A percentile compares a stretch with the other conserved stretches of the same genome.
These are phyloP conservation scores for Eublepharis macularius DNA, from an alignment of 2,113 vertebrate species.

Conservation along the genomic window DNA sequence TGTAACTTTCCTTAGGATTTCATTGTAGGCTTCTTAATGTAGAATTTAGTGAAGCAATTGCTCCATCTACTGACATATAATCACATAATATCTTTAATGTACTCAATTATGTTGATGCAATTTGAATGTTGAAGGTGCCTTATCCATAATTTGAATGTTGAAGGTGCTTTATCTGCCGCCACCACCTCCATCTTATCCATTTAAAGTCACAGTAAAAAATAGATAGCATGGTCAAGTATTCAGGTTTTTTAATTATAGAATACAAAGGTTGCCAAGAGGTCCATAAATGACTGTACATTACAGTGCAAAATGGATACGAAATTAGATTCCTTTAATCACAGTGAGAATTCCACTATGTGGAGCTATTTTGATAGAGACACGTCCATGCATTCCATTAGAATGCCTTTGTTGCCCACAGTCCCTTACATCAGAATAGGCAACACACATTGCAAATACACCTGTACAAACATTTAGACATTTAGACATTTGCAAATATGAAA, in stretches of 20 bases:
- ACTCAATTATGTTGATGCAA: background rate
- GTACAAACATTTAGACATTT: background rate
- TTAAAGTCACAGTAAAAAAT: background rate
- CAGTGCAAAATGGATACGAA: background rate
- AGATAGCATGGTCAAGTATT: background rate
- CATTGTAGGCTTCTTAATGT: background rate
- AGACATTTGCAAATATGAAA: background rate
- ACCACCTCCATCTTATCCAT: background rate
- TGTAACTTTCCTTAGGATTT: background rate
- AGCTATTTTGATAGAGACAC: background rate
- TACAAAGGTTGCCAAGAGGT: background rate
- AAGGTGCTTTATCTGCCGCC: background rate
- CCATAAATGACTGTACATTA: background rate
- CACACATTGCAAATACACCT: background rate
- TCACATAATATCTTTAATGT: background rate
- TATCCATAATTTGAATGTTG: no score
- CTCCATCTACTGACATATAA: constrained; percentile 33
- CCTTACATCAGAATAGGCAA: background rate
- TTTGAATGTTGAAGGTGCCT: background rate
- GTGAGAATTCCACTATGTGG: background rate
- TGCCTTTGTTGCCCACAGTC: background rate
- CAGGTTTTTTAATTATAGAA: background rate
- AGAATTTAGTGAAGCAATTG: constrained; percentile 27
- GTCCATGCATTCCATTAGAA: background rate
- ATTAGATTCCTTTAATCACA: background rate